Conservation (phyloP, 2,797 vertebrate species). For the Enteromius viviparus region DNA sequence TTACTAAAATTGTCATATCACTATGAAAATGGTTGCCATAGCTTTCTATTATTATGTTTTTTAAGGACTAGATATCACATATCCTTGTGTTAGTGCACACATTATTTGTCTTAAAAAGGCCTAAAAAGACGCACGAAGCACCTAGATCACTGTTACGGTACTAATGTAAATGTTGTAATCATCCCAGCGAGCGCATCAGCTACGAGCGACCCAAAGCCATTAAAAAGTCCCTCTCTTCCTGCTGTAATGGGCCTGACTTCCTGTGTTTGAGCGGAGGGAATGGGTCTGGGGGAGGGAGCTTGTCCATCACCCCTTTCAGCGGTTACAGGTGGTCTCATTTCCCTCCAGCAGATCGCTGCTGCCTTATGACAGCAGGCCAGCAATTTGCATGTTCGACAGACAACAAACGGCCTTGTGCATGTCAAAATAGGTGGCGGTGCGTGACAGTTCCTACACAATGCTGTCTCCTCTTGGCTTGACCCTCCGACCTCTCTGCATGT, state of each 20-base stretch:
- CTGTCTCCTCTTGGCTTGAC: constrained; percentile 98
- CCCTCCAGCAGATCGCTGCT: constrained; percentile 91
- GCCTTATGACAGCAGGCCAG: constrained; percentile 97
- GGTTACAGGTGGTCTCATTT: constrained; percentile 99
- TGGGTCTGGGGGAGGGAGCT: constrained; percentile 87
- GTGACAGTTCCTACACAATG: constrained; percentile 99
- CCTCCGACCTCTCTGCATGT: constrained; percentile 95
- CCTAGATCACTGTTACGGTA: not conserved
- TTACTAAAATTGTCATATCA: not conserved
- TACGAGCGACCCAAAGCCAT: not conserved
- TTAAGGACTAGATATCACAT: not conserved
- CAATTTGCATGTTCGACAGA: constrained; percentile 99
- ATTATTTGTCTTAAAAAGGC: not conserved
- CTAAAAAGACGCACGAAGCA: not conserved
- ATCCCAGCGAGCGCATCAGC: not conserved
- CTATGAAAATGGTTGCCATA: not conserved
- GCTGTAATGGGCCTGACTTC: constrained; percentile 10
- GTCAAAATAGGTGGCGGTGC: constrained; percentile 99
- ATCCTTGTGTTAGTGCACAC: not conserved
- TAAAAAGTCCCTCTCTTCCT: not conserved
- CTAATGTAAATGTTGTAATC: not conserved
- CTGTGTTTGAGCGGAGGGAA: not conserved
- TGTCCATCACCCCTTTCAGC: constrained; percentile 99
- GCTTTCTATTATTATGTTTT: not conserved
- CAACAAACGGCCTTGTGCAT: constrained; percentile 99